A percentile compares a stretch with the other conserved stretches of the same genome.
Conservation (phyloP, 2,797 vertebrate genomes). For the Pipistrellus pygmaeus region DNA sequence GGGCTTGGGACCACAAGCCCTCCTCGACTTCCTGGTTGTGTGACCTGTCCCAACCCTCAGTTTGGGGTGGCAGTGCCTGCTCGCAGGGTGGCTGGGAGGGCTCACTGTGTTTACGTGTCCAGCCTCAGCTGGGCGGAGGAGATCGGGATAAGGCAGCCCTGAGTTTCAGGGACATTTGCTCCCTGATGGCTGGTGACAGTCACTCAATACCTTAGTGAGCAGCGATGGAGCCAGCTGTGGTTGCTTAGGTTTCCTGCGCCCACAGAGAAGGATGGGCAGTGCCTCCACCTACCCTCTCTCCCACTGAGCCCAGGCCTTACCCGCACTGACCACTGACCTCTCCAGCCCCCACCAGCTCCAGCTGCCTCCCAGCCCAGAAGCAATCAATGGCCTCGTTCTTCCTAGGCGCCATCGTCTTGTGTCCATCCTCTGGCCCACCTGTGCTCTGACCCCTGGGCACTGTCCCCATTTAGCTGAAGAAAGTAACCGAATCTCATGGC, state of each 20-base stretch:
- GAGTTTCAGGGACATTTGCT: background rate
- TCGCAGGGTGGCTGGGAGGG: no score
- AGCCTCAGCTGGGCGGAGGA: background rate
- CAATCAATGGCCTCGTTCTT: background rate
- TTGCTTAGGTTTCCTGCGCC: background rate
- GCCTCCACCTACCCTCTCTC: background rate
- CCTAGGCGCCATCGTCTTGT: background rate
- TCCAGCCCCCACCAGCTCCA: background rate
- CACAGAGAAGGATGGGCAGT: background rate
- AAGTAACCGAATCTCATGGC: background rate
- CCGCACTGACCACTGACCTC: background rate
- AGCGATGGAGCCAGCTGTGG: rapidly evolving
- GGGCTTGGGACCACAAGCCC: background rate
- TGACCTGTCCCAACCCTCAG: background rate
- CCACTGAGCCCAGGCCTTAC: background rate
- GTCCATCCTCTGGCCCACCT: background rate
- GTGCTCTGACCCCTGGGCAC: background rate
- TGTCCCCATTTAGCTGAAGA: background rate
- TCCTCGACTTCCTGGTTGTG: background rate
- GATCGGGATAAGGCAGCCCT: background rate
- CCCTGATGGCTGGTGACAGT: background rate
- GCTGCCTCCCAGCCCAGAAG: background rate
- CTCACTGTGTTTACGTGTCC: no score
- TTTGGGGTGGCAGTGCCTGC: background rate
- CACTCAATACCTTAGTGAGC: background rate